Percentiles rank a stretch among this genome's conserved stretches.
Evolutionary conservation across 2,888 invertebrate species (phyloP).

Genomic region (Synanthedon myopaeformis): DNA sequence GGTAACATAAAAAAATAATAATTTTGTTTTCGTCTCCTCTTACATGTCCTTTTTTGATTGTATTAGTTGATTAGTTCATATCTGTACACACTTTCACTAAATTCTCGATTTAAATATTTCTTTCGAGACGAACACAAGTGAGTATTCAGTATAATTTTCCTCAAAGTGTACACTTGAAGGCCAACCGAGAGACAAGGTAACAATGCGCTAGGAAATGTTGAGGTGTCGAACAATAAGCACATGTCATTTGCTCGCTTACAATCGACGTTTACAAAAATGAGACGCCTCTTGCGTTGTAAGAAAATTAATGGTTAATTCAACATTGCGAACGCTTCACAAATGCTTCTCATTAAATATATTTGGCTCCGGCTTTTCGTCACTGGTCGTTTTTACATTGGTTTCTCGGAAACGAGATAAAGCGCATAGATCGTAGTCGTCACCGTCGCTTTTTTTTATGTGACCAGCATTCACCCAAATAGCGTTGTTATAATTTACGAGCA

Average conservation of each 20-base stretch:
- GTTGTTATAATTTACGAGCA: constrained; percentile 20
- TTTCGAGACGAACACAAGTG: constrained; percentile 4
- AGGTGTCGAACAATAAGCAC: neutral
- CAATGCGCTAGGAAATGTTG: constrained; percentile 2
- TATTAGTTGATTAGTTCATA: too few relatives aligned
- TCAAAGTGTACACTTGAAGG: constrained; percentile 1
- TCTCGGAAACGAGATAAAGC: constrained; percentile 41
- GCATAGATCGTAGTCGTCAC: constrained; percentile 16
- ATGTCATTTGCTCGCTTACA: constrained; percentile 7
- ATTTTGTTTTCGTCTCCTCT: constrained; percentile 1
- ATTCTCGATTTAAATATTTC: constrained; percentile 2
- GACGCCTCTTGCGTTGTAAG: neutral
- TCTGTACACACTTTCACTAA: constrained; percentile 8
- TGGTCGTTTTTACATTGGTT: constrained; percentile 23
- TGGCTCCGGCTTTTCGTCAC: constrained; percentile 25
- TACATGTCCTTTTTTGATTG: too few relatives aligned
- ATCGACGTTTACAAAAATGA: constrained; percentile 4
- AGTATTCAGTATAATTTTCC: constrained; percentile 3
- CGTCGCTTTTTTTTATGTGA: constrained; percentile 24
- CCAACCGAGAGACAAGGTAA: constrained; percentile 5
- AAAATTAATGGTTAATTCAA: constrained; percentile 3
- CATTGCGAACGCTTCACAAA: constrained; percentile 12
- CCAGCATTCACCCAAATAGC: constrained; percentile 24
- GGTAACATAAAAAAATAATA: constrained; percentile 2
- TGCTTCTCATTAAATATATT: constrained; percentile 21